These are phyloP conservation scores for Sclerodermus sp. DNA, from an alignment of 2,888 invertebrate genomes.

Conservation along the genomic window DNA sequence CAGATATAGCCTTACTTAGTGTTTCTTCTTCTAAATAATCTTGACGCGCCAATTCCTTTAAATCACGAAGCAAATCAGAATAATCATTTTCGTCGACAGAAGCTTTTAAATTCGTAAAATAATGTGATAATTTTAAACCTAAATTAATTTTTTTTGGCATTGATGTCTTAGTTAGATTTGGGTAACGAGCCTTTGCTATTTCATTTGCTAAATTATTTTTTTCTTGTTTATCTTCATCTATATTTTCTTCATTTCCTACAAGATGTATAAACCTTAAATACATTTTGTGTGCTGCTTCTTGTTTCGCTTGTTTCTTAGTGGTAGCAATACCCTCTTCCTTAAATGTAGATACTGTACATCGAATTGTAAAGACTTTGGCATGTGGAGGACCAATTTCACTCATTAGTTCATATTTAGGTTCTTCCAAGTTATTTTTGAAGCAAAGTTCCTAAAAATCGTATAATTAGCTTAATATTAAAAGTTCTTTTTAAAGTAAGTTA, in stretches of 20 bases:
- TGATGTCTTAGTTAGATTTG: constrained; percentile 17
- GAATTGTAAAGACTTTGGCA: constrained; percentile 65
- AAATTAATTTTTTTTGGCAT: constrained; percentile 35
- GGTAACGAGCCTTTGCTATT: constrained; percentile 22
- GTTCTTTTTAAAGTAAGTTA: neutral
- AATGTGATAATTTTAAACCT: constrained; percentile 44
- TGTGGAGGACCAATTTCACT: constrained; percentile 71
- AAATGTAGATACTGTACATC: constrained; percentile 62
- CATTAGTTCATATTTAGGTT: constrained; percentile 61
- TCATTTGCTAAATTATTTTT: constrained; percentile 9
- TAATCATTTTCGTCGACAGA: constrained; percentile 16
- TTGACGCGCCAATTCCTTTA: neutral
- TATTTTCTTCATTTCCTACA: constrained; percentile 13
- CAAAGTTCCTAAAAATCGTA: constrained; percentile 51
- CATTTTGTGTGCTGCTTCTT: constrained; percentile 63
- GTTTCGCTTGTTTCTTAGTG: constrained; percentile 70
- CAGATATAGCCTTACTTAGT: constrained; percentile 3
- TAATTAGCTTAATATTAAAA: no score
- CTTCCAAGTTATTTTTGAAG: constrained; percentile 57
- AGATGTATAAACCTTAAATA: constrained; percentile 37
- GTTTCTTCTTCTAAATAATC: constrained; percentile 2
- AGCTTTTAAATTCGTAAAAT: constrained; percentile 30
- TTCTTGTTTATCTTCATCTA: constrained; percentile 3
- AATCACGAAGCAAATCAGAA: no score
- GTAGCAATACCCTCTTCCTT: constrained; percentile 62